Conservation (phyloP, 2,113 vertebrate genomes). For the Notiomystis cincta region DNA sequence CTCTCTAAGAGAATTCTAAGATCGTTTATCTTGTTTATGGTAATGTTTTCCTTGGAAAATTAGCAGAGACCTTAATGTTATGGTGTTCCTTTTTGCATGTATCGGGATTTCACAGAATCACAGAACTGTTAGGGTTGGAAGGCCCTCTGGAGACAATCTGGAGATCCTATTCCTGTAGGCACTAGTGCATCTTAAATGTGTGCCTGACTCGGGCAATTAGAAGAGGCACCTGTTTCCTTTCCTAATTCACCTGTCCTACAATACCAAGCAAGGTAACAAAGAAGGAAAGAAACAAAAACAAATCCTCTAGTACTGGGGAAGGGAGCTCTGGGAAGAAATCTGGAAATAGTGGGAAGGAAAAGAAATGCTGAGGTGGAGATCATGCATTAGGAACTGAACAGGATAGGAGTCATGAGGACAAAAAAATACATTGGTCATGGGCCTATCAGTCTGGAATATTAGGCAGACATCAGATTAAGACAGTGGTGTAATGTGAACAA, state of each 20-base stretch:
- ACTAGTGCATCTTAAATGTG: neutral
- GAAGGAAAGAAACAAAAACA: neutral
- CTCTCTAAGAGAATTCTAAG: neutral
- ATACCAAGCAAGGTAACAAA: neutral
- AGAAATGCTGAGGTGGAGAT: neutral
- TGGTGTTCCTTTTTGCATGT: neutral
- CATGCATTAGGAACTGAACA: neutral
- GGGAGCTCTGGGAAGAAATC: neutral
- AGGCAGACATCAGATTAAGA: neutral
- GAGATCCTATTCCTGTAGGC: neutral
- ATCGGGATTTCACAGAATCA: neutral
- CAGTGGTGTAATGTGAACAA: neutral
- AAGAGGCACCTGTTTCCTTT: neutral
- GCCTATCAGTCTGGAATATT: neutral
- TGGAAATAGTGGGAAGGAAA: neutral
- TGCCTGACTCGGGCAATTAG: too few relatives aligned
- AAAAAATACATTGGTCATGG: neutral
- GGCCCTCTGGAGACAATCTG: neutral
- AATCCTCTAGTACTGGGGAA: neutral
- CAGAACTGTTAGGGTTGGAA: neutral
- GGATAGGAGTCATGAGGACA: neutral
- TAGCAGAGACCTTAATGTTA: neutral
- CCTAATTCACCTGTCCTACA: neutral
- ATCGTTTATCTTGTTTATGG: neutral
- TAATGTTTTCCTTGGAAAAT: neutral